Conservation (phyloP, 1,140 invertebrate species). For the Glomeris maerens region DNA sequence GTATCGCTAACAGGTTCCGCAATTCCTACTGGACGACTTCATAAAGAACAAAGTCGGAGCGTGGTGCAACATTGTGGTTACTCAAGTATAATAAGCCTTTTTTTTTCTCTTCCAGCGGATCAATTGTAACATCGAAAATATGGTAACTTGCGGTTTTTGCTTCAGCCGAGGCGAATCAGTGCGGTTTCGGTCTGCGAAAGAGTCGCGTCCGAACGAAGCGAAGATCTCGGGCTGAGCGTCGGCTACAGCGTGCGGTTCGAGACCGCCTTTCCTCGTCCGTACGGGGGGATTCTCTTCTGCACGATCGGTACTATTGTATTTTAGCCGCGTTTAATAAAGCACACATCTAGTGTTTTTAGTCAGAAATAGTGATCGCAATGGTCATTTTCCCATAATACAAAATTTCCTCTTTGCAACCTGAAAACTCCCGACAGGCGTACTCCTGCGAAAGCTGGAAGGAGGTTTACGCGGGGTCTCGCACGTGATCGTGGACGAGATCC, state of each 20-base stretch:
- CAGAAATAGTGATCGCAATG: too few species aligned
- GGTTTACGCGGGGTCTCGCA: constrained; percentile 76
- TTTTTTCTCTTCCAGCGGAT: background rate
- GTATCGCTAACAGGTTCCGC: constrained; percentile 53
- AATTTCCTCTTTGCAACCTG: too few species aligned
- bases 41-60: constrained; percentile 66
- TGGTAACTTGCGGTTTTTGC: too few species aligned
- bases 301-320: constrained; percentile 51
- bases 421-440: too few species aligned
- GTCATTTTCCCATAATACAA: too few species aligned
- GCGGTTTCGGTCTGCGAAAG: constrained; percentile 87
- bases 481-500: constrained; percentile 92
- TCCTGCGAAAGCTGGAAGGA: constrained; percentile 76
- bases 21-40: constrained; percentile 92
- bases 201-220: constrained; percentile 70
- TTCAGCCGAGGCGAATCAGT: constrained; percentile 68
- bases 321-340: too few species aligned
- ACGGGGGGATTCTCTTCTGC: constrained; percentile 85
- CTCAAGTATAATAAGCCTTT: constrained; percentile 40
- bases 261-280: constrained; percentile 70
- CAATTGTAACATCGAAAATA: background rate
- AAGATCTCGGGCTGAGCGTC: constrained; percentile 64
- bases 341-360: too few species aligned
- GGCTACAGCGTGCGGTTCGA: constrained; percentile 87
- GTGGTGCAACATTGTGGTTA: constrained; percentile 75